Percentiles rank a stretch among this genome's conserved stretches.
Conservation (phyloP, 2,888 invertebrate species). For the Drosophila barbarae region DNA sequence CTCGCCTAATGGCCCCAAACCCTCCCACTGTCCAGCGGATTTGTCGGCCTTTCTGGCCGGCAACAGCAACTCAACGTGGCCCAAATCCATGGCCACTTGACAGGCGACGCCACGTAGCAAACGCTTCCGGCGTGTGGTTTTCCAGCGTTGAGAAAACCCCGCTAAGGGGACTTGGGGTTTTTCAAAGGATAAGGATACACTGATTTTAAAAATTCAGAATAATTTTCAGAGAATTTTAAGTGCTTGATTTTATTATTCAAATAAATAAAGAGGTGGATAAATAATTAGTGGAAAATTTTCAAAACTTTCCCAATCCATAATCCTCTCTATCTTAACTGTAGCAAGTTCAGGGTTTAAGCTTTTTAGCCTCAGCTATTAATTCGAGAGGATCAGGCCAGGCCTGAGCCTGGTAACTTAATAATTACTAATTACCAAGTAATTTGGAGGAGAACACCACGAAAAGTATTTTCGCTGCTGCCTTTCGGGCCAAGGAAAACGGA, state of each 20-base stretch:
- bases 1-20: slow-evolving; percentile 51
- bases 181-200: not conserved
- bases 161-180: not conserved
- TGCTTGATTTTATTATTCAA: not conserved
- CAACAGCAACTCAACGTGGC: slow-evolving; percentile 51
- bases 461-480: not conserved
- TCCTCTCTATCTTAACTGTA: not conserved
- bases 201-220: not conserved
- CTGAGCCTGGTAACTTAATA: slow-evolving; percentile 18
- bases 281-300: not conserved
- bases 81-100: slow-evolving; percentile 68
- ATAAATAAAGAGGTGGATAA: not conserved
- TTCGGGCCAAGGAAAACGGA: slow-evolving; percentile 43
- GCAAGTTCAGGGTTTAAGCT: not conserved
- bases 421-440: slow-evolving; percentile 21
- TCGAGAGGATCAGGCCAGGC: not conserved
- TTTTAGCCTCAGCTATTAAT: not conserved
- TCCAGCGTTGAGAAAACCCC: slow-evolving; percentile 25
- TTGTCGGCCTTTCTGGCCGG: slow-evolving; percentile 33
- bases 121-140: slow-evolving; percentile 59
- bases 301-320: not conserved
- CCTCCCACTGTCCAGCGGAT: slow-evolving; percentile 10
- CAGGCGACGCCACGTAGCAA: slow-evolving; percentile 59
- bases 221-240: not conserved
- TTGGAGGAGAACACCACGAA: not conserved